phyloP scores from a whole-genome alignment of 2,797 vertebrate genomes.

The Myiothlypis chrysogaster region DNA sequence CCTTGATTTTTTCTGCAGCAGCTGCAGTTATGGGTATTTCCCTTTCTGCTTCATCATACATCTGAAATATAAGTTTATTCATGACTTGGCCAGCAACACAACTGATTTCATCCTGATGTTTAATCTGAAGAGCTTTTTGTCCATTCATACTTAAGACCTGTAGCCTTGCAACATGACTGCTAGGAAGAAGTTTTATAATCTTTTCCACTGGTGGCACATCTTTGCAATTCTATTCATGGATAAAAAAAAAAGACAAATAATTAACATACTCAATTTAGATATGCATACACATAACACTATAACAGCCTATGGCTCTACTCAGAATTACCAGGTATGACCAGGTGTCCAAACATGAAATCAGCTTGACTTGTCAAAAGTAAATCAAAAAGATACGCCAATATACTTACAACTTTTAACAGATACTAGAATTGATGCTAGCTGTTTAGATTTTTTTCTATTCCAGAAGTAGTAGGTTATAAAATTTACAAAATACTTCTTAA shows the following conservation, averaged over 20 bases:
- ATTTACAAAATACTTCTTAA: neutral
- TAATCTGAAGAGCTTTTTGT: constrained; percentile 80
- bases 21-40: constrained; percentile 76
- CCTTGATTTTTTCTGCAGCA: constrained; percentile 85
- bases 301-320: neutral
- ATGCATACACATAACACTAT: neutral
- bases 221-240: constrained; percentile 75
- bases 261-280: neutral
- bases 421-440: neutral
- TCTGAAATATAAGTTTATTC: constrained; percentile 83
- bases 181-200: constrained; percentile 83
- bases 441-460: neutral
- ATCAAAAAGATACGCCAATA: neutral
- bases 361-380: neutral
- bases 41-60: constrained; percentile 87
- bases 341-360: neutral
- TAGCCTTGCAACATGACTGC: constrained; percentile 78
- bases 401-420: neutral
- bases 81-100: constrained; percentile 85
- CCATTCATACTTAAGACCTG: constrained; percentile 79
- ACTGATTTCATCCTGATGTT: constrained; percentile 82
- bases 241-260: neutral
- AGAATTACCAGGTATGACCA: neutral
- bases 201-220: constrained; percentile 75
- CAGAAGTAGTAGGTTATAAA: neutral